Conservation (phyloP, 1,140 invertebrate genomes). For the Pogonognathellus flavescens region DNA sequence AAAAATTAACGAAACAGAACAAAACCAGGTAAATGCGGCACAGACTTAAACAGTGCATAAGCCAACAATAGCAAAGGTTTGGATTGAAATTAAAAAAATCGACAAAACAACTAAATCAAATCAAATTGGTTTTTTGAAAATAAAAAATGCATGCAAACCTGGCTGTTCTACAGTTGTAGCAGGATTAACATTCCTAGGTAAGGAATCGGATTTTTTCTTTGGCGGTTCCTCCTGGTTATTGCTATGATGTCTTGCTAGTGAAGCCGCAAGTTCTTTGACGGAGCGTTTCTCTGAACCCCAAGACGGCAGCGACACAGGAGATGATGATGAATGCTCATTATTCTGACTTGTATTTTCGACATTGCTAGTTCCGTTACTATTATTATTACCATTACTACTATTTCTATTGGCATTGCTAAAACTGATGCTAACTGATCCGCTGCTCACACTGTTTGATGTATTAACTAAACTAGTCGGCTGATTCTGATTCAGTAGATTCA, state of each 20-base stretch:
- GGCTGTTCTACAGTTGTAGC: constrained; percentile 55
- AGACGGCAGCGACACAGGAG: constrained; percentile 62
- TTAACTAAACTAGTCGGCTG: constrained; percentile 42
- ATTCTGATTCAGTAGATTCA: constrained; percentile 29
- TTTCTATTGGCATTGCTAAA: constrained; percentile 52
- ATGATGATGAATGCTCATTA: constrained; percentile 40
- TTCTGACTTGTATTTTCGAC: constrained; percentile 34
- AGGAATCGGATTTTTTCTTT: constrained; percentile 62
- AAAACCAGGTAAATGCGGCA: constrained; percentile 36
- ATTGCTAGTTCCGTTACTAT: constrained; percentile 8
- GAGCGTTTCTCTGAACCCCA: constrained; percentile 58
- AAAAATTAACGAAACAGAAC: constrained; percentile 10
- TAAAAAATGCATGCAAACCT: constrained; percentile 65
- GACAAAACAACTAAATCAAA: constrained; percentile 14
- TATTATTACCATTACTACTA: constrained; percentile 52
- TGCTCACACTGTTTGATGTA: constrained; percentile 38
- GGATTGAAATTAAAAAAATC: constrained; percentile 2
- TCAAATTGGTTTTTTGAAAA: constrained; percentile 5
- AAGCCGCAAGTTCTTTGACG: constrained; percentile 66
- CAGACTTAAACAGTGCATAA: constrained; percentile 44
- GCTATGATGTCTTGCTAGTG: constrained; percentile 60
- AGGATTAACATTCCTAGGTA: constrained; percentile 61
- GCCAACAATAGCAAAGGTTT: constrained; percentile 22
- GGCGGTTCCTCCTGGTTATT: constrained; percentile 49
- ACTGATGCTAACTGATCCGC: constrained; percentile 53